Evolutionary conservation across 2,888 invertebrate species (phyloP).

Genomic region (Omphaloscelis lunosa): DNA sequence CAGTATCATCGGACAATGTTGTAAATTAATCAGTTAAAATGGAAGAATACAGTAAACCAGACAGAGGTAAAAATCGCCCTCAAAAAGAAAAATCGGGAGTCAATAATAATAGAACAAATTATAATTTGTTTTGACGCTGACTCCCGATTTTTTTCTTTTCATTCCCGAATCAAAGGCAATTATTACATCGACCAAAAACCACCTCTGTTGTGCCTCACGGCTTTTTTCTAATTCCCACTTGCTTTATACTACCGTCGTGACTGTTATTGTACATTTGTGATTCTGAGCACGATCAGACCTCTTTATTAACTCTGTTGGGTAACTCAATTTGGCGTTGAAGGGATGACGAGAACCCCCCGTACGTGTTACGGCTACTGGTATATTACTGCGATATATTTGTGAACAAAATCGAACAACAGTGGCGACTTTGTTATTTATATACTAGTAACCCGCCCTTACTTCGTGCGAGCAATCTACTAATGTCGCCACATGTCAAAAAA

Average conservation of each 20-base stretch:
- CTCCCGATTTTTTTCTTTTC: neutral
- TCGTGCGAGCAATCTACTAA: neutral
- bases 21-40: neutral
- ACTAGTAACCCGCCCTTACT: neutral
- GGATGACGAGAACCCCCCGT: slow-evolving; percentile 82
- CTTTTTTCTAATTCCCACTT: slow-evolving; percentile 76
- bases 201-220: neutral
- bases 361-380: slow-evolving; percentile 81
- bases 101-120: too few species aligned
- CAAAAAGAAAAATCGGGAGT: neutral
- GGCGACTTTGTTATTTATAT: slow-evolving; percentile 56
- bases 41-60: neutral
- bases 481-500: neutral
- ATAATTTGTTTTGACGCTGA: too few species aligned
- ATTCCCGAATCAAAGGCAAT: slow-evolving; percentile 8
- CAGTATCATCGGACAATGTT: neutral
- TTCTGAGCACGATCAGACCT: slow-evolving; percentile 82
- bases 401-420: slow-evolving; percentile 70
- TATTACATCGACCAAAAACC: neutral
- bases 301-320: slow-evolving; percentile 87
- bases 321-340: slow-evolving; percentile 87
- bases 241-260: slow-evolving; percentile 72
- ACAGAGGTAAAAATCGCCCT: neutral
- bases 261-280: slow-evolving; percentile 75
- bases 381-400: slow-evolving; percentile 72